Evolutionary conservation across 2,797 vertebrate genomes (phyloP), one percentile per base, ranked within the genome.

Genomic region (Alauda arvensis): DNA sequence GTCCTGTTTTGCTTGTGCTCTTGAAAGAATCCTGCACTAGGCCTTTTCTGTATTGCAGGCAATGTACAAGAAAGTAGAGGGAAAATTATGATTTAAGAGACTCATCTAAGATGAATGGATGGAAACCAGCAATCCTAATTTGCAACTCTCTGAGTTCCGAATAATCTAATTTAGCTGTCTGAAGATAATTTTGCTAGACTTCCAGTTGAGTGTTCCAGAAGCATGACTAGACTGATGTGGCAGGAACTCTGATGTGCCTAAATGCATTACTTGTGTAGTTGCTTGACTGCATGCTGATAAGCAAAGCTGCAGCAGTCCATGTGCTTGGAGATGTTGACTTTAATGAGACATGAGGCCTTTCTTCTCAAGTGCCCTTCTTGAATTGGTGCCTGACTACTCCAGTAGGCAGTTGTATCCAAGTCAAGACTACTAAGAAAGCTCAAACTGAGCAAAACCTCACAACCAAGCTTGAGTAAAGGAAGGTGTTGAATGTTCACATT

Each of bases 131-230:
- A 91, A 75, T n/a, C 43, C 43, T 71, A 80, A 83, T 62, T 70
- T 88, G 49, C 46, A 68, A 37, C 51, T 55, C 33, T 48, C 48
- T 29, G 66, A 65, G 46, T 71, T 84, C 72, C 1, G 0, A 66
- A 55, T 85, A 75, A 83, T 77, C 77, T 75, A 71, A 87, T 88
- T 85, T 68, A 77, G 49, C n/a, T 72, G 62, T 63, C 66, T 77
- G 59, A 85, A 25, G 46, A 51, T 67, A 70, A 53, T 89, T 83
- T 79, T 93, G 37, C 66, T 62, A 61, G 57, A 51, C 56, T 91
- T 77, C 33, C 29, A 74, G 21, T 7, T 68, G 43, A 59, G 37
- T 68, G 61, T 40, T 93, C 37, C 40, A 74, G 65, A 31, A 82
- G 31, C 66, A 51, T 49, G 34, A 61, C 49, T 77, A n/a, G 31